Evolutionary conservation across 2,113 vertebrate species (phyloP), one percentile per base, ranked within the genome.

Genomic region (Corapipo altera): DNA sequence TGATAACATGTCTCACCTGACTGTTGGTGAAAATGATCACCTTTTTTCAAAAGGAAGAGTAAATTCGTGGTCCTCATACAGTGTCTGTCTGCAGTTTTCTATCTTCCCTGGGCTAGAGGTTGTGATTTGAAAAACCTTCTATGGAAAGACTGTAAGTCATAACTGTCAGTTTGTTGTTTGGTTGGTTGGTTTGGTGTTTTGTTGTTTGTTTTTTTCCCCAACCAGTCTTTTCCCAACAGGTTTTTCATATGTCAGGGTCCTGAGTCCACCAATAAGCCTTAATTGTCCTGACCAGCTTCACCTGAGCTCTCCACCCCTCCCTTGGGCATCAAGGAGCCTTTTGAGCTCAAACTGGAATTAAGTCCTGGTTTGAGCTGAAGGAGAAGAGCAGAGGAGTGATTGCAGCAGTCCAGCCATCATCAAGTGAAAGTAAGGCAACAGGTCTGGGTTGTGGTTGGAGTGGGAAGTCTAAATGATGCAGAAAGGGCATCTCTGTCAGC

Each of bases 401-500:
- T 55, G 48, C 14, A 66, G 30, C 16, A 37, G 7, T 4, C 7
- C 2, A n/a, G 22, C 14, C 2, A 15, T 8, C 3, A 5, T 6
- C 9, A 2, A 11, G 5, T 26, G 22, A 19, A 17, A 23, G 43
- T 12, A 33, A 35, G 7, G 27, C 3, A 58, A 10, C 1, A 9
- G 2, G 1, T 15, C 16, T 71, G 71, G 23, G 35, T 8, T 55
- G 24, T 37, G 23, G 3, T 11, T 5, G 5, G 12, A 3, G 1
- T 39, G 35, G 37, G 51, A 35, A 49, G 14, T n/a, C 13, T 41
- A 7, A 76, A 14, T 5, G 46, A 79, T 41, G 20, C 26, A 69
- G 20, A 58, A 72, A 80, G 11, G 15, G 9, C 16, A 52, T n/a
- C 18, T 77, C 32, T 82, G 30, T 27, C 52, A 81, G 21, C 20